Evolutionary conservation across 2,888 invertebrate species (phyloP).

Genomic region (Dolomedes plantarius): DNA sequence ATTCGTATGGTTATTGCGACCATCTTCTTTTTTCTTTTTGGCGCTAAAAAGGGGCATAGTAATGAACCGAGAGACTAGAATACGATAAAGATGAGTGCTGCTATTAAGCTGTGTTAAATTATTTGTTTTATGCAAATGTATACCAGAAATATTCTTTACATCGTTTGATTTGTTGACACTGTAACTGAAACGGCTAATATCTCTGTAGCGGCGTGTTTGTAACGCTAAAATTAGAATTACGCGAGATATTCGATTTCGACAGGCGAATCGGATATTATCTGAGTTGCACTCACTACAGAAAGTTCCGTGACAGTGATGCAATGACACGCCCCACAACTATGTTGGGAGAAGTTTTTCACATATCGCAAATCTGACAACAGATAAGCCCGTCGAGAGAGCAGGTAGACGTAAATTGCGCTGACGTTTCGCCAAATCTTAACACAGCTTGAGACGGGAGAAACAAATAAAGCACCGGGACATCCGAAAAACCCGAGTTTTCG

Average conservation of each 20-base stretch:
- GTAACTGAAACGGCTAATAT: too few species aligned
- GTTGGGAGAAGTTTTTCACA: neutral
- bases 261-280: too few species aligned
- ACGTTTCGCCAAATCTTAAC: neutral
- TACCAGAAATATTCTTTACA: too few species aligned
- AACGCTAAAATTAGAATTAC: too few species aligned
- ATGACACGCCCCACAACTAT: neutral
- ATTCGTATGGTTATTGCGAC: constrained; percentile 41
- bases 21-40: constrained; percentile 73
- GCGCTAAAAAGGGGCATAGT: constrained; percentile 74
- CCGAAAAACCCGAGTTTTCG: neutral
- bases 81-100: too few species aligned
- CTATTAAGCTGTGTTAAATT: too few species aligned
- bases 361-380: too few species aligned
- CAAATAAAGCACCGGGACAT: neutral
- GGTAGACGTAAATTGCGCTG: neutral
- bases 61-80: neutral
- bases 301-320: neutral
- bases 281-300: too few species aligned
- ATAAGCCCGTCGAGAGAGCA: neutral
- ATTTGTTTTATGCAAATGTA: neutral
- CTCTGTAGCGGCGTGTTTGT: too few species aligned
- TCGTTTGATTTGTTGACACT: too few species aligned
- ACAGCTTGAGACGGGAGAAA: neutral
- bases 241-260: too few species aligned